A percentile compares a stretch with the other conserved stretches of the same genome.
These are phyloP conservation scores for Sylvia atricapilla DNA, from an alignment of 2,113 vertebrate genomes.

Conservation along the genomic window DNA sequence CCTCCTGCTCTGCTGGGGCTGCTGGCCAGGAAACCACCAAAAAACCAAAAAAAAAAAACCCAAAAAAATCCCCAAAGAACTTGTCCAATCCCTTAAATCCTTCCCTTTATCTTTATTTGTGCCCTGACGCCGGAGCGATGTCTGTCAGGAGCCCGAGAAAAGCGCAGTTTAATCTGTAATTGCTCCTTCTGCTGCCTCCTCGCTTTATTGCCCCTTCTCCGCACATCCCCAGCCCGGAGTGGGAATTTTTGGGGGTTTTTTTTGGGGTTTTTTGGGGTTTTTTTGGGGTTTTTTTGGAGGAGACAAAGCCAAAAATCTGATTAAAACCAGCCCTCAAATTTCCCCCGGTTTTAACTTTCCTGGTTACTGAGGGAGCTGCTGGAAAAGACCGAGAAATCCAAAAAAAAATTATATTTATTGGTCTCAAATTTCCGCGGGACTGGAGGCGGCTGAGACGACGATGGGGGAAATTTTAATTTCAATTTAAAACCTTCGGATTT, in stretches of 20 bases:
- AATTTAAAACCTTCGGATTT: too few relatives aligned
- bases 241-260: too few relatives aligned
- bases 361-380: background rate
- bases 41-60: background rate
- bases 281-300: background rate
- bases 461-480: too few relatives aligned
- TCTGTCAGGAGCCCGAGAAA: background rate
- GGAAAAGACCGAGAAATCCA: background rate
- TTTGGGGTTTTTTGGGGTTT: background rate
- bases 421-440: background rate
- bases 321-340: background rate
- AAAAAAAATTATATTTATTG: background rate
- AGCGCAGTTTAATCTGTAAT: background rate
- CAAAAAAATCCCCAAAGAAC: background rate
- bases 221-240: background rate
- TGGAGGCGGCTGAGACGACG: background rate
- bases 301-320: background rate
- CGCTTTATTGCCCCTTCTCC: background rate
- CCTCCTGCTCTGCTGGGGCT: background rate
- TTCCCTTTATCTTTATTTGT: constrained; percentile 26
- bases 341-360: background rate
- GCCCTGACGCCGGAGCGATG: background rate
- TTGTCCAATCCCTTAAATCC: background rate
- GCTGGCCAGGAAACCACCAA: background rate
- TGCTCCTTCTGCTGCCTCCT: background rate